phyloP scores from a whole-genome alignment of 2,797 vertebrate species.

The Phoeniculus purpureus region DNA sequence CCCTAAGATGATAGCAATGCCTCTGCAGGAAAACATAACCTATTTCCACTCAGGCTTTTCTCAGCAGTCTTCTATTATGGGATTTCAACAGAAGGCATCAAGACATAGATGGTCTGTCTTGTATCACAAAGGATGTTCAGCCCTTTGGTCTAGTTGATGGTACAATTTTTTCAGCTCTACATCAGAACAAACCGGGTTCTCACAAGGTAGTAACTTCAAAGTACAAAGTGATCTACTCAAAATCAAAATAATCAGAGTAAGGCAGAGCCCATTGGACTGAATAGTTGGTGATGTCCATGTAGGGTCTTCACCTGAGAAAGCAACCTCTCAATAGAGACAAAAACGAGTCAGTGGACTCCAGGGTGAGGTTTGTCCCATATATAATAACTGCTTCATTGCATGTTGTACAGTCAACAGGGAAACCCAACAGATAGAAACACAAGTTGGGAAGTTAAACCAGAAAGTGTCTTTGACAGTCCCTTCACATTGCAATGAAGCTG shows the following conservation, averaged over 20 bases:
- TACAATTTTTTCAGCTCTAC: neutral
- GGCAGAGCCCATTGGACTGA: neutral
- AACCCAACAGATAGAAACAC: neutral
- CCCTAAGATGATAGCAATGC: neutral
- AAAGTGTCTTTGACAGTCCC: neutral
- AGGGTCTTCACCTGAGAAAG: neutral
- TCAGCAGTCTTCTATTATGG: neutral
- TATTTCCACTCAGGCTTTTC: neutral
- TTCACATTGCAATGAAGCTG: neutral
- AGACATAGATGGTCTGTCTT: neutral
- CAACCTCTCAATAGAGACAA: neutral
- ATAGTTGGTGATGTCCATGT: neutral
- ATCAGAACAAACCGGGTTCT: neutral
- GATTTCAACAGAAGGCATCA: neutral
- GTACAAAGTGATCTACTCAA: neutral
- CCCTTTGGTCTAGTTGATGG: neutral
- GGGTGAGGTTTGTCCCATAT: neutral
- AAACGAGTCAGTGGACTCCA: neutral
- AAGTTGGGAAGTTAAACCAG: neutral
- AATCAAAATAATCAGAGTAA: neutral
- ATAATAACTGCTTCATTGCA: neutral
- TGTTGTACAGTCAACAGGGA: neutral
- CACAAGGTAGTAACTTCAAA: neutral
- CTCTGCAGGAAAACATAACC: neutral
- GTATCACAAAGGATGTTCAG: neutral